Conservation (phyloP, 2,888 invertebrate species). For the Resseliella maxima region DNA sequence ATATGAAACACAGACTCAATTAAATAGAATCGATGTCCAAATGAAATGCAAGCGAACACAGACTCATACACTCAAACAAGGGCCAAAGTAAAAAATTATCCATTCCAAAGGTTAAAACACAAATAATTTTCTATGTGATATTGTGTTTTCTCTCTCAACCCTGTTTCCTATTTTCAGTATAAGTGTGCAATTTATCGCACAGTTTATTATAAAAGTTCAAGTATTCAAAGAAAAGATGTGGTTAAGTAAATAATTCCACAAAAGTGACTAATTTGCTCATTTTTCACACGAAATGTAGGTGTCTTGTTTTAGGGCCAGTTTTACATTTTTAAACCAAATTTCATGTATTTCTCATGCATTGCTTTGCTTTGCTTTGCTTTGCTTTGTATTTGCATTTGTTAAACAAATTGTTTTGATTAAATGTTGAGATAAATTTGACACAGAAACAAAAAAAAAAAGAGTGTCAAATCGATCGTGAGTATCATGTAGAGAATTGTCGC, state of each 20-base stretch:
- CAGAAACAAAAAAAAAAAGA: background rate
- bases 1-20: background rate
- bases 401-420: background rate
- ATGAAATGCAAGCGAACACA: background rate
- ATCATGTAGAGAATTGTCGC: background rate
- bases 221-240: background rate
- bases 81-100: background rate
- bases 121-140: background rate
- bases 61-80: background rate
- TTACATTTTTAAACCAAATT: no score
- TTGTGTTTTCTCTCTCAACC: no score
- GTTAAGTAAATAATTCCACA: background rate
- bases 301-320: no score
- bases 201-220: background rate
- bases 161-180: background rate
- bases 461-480: background rate
- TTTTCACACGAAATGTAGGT: background rate
- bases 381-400: conserved; percentile 16
- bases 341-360: no score
- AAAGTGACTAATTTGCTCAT: conserved; percentile 29
- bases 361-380: background rate
- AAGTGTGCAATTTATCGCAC: conserved; percentile 13
- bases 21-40: background rate
- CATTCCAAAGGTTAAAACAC: background rate
- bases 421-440: background rate